Conservation (phyloP, 2,113 vertebrate genomes). For the Peromyscus californicus region DNA sequence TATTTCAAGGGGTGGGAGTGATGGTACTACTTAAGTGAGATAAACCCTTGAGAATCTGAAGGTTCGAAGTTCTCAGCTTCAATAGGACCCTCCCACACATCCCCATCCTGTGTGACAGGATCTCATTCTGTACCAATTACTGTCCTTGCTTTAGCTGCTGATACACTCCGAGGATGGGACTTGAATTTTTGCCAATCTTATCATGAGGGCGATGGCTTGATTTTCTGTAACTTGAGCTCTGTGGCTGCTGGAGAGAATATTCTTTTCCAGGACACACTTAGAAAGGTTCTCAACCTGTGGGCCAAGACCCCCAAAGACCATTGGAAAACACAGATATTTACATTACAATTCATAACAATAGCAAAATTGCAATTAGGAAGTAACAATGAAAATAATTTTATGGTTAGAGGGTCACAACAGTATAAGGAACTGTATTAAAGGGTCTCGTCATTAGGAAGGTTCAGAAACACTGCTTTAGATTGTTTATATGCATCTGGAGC, state of each 20-base stretch:
- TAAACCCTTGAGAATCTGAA: neutral
- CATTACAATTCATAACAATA: neutral
- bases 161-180: neutral
- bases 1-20: neutral
- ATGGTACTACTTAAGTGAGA: neutral
- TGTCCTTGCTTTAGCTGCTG: neutral
- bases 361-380: neutral
- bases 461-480: neutral
- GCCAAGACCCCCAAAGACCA: neutral
- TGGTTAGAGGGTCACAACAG: neutral
- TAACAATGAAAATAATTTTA: neutral
- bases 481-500: neutral
- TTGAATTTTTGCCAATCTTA: neutral
- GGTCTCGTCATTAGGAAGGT: neutral
- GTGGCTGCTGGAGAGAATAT: neutral
- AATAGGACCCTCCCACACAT: neutral
- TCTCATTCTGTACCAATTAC: neutral
- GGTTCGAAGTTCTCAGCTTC: neutral
- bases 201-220: neutral
- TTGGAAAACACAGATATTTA: neutral
- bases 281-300: neutral
- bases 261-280: neutral
- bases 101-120: neutral
- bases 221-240: neutral
- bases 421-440: neutral